Evolutionary conservation across 2,888 invertebrate genomes (phyloP).

Genomic region (Sphaerophoria rueppellii): DNA sequence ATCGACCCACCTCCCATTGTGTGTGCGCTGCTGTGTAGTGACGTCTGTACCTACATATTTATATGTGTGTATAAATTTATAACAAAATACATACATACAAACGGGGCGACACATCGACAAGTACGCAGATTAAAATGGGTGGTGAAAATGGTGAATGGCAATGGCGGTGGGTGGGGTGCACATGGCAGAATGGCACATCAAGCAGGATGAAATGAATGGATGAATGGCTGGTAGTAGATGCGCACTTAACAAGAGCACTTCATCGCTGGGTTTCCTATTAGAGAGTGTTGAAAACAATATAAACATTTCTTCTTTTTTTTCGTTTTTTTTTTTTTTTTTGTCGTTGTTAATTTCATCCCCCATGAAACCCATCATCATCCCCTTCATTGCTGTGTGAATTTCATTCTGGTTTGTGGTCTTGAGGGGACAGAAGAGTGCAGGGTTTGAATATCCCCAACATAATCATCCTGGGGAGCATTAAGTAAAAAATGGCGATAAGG

Average conservation of each 20-base stretch:
- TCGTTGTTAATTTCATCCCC: constrained; percentile 48
- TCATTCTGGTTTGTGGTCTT: not conserved
- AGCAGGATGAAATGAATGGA: not conserved
- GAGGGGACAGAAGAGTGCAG: not conserved
- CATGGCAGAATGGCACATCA: not conserved
- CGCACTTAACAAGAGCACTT: constrained; percentile 55
- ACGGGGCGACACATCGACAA: constrained; percentile 56
- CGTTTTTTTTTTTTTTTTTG: too few species aligned
- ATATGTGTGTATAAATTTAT: too few species aligned
- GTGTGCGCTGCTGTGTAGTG: constrained; percentile 8
- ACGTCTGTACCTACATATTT: too few species aligned
- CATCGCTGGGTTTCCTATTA: constrained; percentile 44
- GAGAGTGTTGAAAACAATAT: constrained; percentile 69
- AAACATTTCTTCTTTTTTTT: constrained; percentile 58
- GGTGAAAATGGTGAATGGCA: not conserved
- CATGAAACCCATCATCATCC: constrained; percentile 53
- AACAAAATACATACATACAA: not conserved
- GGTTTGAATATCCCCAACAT: constrained; percentile 18
- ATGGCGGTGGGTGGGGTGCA: not conserved
- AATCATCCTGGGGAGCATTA: constrained; percentile 34
- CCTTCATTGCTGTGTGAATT: constrained; percentile 16
- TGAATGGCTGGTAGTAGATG: constrained; percentile 30
- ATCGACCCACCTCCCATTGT: constrained; percentile 30
- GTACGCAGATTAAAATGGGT: constrained; percentile 66
- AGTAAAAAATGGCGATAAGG: constrained; percentile 36